phyloP scores from a whole-genome alignment of 2,888 invertebrate species.

The Troides oblongomaculatus region DNA sequence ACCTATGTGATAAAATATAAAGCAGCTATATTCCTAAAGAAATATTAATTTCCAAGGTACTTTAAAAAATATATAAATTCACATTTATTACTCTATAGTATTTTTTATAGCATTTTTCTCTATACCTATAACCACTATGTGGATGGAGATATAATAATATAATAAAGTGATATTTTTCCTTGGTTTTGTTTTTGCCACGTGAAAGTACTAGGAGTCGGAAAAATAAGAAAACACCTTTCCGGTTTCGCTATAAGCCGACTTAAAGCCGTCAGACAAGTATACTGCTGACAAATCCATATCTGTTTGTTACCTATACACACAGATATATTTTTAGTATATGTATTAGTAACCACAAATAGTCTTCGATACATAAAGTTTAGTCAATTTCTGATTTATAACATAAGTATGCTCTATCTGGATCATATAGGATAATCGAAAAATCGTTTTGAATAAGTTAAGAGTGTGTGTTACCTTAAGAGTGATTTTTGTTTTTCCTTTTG shows the following conservation, averaged over 20 bases:
- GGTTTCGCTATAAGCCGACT: constrained; percentile 60
- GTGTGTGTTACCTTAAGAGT: too few species aligned
- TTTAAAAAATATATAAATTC: neutral
- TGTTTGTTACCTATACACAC: neutral
- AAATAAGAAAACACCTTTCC: constrained; percentile 52
- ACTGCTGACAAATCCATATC: constrained; percentile 35
- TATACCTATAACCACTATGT: too few species aligned
- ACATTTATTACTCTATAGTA: neutral
- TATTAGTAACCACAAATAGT: neutral
- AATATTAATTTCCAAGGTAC: too few species aligned
- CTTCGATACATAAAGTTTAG: neutral
- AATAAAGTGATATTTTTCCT: constrained; percentile 51
- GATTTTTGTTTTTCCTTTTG: too few species aligned
- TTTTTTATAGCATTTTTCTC: neutral
- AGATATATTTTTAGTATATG: neutral
- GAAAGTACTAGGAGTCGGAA: constrained; percentile 50
- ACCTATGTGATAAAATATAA: neutral
- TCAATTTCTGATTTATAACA: neutral
- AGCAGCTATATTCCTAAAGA: neutral
- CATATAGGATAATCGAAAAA: too few species aligned
- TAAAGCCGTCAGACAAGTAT: constrained; percentile 53
- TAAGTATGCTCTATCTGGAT: too few species aligned
- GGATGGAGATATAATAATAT: constrained; percentile 34
- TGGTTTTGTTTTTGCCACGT: constrained; percentile 43
- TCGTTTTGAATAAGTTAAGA: too few species aligned